Conservation (phyloP, 1,140 invertebrate genomes). For the Liolophura sinensis region DNA sequence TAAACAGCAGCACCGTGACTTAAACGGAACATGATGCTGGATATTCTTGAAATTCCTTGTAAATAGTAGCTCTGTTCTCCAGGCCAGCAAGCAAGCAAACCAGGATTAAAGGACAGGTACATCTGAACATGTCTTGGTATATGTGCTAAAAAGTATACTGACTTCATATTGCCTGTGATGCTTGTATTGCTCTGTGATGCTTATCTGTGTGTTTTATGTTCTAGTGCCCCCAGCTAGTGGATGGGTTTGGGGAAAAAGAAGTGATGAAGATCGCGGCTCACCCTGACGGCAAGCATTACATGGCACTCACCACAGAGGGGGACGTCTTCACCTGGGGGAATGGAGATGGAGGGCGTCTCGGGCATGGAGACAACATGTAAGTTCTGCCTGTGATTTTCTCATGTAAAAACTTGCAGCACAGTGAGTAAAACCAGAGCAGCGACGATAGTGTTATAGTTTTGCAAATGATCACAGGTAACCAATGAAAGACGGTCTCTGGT, state of each 20-base stretch:
- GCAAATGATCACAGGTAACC: too few species aligned
- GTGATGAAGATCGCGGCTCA: slow-evolving; percentile 87
- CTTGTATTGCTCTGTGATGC: not conserved
- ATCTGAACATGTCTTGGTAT: not conserved
- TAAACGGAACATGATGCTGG: too few species aligned
- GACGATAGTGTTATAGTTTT: too few species aligned
- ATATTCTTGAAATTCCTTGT: too few species aligned
- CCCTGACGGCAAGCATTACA: slow-evolving; percentile 81
- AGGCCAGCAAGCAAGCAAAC: not conserved
- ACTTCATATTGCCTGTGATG: not conserved
- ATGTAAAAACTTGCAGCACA: too few species aligned
- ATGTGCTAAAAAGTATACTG: not conserved
- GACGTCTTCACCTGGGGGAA: slow-evolving; percentile 90
- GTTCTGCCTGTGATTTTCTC: slow-evolving; percentile 54
- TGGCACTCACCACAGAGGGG: slow-evolving; percentile 86
- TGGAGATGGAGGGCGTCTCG: slow-evolving; percentile 91
- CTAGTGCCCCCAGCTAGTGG: slow-evolving; percentile 61
- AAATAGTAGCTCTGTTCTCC: too few species aligned
- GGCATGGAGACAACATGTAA: slow-evolving; percentile 77
- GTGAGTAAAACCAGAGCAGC: too few species aligned
- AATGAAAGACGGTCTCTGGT: too few species aligned
- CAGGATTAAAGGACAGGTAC: not conserved
- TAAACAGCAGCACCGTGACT: too few species aligned
- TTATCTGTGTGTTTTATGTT: slow-evolving; percentile 13
- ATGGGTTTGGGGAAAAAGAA: slow-evolving; percentile 67